phyloP scores from a whole-genome alignment of 2,113 vertebrate genomes.

The Tamias sibiricus region DNA sequence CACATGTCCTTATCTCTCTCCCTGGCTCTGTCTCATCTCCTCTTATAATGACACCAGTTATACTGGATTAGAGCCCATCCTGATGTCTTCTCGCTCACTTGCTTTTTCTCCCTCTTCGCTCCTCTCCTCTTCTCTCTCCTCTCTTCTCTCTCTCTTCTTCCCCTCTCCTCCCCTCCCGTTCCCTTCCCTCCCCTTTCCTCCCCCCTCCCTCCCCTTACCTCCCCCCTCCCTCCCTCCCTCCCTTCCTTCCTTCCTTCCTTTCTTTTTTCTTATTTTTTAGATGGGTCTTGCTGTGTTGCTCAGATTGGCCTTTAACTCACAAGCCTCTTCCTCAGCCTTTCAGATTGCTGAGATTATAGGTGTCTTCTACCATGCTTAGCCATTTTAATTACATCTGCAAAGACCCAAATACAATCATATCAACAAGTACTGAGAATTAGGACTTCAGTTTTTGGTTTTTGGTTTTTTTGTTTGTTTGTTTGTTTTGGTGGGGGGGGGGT shows the following conservation, averaged over 20 bases:
- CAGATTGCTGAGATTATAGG: background rate
- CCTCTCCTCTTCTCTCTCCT: too few species aligned
- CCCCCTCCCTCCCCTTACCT: accelerated
- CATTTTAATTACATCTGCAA: background rate
- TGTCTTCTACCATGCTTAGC: background rate
- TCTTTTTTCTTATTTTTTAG: background rate
- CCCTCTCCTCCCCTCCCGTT: too few species aligned
- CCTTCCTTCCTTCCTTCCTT: too few species aligned
- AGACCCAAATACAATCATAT: background rate
- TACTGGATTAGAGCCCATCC: background rate
- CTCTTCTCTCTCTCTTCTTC: too few species aligned
- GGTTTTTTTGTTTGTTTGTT: too few species aligned
- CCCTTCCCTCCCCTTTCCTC: accelerated
- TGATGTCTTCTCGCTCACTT: background rate
- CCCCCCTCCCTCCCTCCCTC: too few species aligned
- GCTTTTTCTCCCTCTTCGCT: too few species aligned
- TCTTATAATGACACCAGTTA: background rate
- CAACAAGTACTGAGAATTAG: background rate
- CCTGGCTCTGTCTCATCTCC: background rate
- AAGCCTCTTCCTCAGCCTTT: background rate
- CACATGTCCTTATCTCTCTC: background rate
- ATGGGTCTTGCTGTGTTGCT: background rate
- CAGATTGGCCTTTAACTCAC: background rate
- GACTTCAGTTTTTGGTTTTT: background rate
- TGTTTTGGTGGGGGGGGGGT: too few species aligned